Evolutionary conservation across 2,113 vertebrate genomes (phyloP).

Genomic region (Percina caprodes): DNA sequence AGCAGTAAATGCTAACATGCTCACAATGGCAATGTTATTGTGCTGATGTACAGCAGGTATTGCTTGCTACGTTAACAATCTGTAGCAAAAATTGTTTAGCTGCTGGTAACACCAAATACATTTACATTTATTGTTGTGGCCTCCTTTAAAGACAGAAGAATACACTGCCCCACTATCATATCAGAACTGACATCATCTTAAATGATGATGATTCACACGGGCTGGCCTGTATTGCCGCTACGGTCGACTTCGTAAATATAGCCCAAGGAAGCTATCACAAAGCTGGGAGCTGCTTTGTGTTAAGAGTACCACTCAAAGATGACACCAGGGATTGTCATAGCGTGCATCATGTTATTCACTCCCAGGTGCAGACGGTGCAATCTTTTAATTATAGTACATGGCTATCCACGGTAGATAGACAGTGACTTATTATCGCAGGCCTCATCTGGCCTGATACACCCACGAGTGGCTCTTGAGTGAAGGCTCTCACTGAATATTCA

Average conservation of each 20-base stretch:
- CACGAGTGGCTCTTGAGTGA: slow-evolving; percentile 49
- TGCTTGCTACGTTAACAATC: background rate
- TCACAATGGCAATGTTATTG: background rate
- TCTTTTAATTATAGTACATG: slow-evolving; percentile 63
- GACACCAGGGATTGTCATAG: slow-evolving; percentile 46
- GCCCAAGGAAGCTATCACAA: slow-evolving; percentile 14
- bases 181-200: slow-evolving; percentile 29
- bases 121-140: background rate
- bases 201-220: slow-evolving; percentile 47
- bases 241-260: slow-evolving; percentile 33
- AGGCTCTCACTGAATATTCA: slow-evolving; percentile 49
- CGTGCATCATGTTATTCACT: slow-evolving; percentile 49
- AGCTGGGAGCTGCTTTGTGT: slow-evolving; percentile 29
- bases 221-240: slow-evolving; percentile 30
- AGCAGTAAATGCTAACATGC: background rate
- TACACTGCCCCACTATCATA: background rate
- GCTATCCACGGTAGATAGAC: slow-evolving; percentile 33
- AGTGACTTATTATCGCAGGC: slow-evolving; percentile 39
- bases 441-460: slow-evolving; percentile 26
- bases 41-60: background rate
- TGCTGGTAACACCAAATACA: background rate
- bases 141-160: background rate
- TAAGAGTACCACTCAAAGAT: slow-evolving; percentile 44
- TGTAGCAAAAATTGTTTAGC: background rate
- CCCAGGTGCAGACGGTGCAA: slow-evolving; percentile 31